A percentile compares a stretch with the other conserved stretches of the same genome.
phyloP scores from a whole-genome alignment of 2,888 invertebrate genomes.

The Melipona bicolor region DNA sequence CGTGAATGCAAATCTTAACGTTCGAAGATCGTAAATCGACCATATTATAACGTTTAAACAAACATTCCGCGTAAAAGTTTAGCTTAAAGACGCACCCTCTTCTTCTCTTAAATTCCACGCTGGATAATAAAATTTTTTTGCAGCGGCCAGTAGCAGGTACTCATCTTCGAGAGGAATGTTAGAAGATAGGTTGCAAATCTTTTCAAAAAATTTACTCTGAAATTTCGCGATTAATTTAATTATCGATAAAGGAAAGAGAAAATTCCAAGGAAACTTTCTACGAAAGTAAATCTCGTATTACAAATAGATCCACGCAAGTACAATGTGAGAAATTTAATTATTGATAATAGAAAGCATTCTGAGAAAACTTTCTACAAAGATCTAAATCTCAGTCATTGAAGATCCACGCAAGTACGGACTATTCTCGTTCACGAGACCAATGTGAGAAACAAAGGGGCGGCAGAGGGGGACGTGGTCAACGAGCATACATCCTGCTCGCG shows the following conservation, averaged over 20 bases:
- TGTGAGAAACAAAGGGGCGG: slow-evolving; percentile 58
- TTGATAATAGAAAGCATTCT: not conserved
- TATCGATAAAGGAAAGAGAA: too few species aligned
- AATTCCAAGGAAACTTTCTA: too few species aligned
- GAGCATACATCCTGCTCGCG: slow-evolving; percentile 57
- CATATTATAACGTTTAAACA: not conserved
- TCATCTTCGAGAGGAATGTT: too few species aligned
- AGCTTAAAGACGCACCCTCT: too few species aligned
- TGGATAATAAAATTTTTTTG: too few species aligned
- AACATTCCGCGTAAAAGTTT: not conserved
- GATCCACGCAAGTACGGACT: slow-evolving; percentile 3
- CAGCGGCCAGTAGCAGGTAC: too few species aligned
- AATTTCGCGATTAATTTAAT: too few species aligned
- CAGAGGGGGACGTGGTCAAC: slow-evolving; percentile 16
- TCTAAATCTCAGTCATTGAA: slow-evolving; percentile 1
- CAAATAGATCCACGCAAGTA: too few species aligned
- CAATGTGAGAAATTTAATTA: too few species aligned
- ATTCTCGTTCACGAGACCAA: slow-evolving; percentile 8
- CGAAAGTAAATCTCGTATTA: too few species aligned
- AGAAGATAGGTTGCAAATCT: too few species aligned
- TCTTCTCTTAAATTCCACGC: not conserved
- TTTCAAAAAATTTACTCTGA: too few species aligned
- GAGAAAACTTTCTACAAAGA: not conserved
- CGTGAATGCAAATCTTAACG: not conserved
- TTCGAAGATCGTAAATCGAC: not conserved